Evolutionary conservation across 2,888 invertebrate genomes (phyloP).

Genomic region (Creontiades dilutus): DNA sequence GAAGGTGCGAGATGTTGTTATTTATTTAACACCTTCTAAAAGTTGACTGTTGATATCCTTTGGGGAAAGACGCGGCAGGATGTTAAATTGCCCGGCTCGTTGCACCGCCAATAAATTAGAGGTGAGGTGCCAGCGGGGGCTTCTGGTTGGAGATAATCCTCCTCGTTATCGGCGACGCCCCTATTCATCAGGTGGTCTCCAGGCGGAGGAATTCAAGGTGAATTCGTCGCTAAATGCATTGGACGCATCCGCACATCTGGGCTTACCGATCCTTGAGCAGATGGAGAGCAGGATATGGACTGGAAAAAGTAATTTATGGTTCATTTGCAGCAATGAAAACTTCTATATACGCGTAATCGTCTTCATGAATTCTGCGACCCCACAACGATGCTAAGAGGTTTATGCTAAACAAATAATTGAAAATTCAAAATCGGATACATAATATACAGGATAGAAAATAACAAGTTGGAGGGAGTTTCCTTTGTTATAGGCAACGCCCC

Average conservation of each 20-base stretch:
- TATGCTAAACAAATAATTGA: too few species aligned
- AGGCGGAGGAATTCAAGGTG: too few species aligned
- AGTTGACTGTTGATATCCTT: slow-evolving; percentile 33
- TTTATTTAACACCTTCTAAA: slow-evolving; percentile 54
- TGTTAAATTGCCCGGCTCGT: slow-evolving; percentile 11
- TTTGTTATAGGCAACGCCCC: too few species aligned
- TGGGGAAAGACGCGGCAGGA: slow-evolving; percentile 10
- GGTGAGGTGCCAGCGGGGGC: neutral
- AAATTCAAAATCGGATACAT: too few species aligned
- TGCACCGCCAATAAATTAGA: slow-evolving; percentile 52
- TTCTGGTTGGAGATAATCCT: slow-evolving; percentile 55
- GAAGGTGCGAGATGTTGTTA: slow-evolving; percentile 46
- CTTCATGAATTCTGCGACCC: too few species aligned
- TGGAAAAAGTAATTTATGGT: too few species aligned
- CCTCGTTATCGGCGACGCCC: slow-evolving; percentile 31
- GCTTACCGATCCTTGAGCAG: neutral
- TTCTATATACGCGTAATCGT: too few species aligned
- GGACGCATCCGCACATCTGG: neutral
- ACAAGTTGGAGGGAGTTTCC: too few species aligned
- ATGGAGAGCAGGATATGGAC: too few species aligned
- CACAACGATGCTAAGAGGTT: too few species aligned
- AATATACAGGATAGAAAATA: too few species aligned
- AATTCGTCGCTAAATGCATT: neutral
- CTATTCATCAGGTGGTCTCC: neutral
- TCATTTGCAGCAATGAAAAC: too few species aligned